Conservation (phyloP, 2,888 invertebrate genomes). For the Lutraria lutraria region DNA sequence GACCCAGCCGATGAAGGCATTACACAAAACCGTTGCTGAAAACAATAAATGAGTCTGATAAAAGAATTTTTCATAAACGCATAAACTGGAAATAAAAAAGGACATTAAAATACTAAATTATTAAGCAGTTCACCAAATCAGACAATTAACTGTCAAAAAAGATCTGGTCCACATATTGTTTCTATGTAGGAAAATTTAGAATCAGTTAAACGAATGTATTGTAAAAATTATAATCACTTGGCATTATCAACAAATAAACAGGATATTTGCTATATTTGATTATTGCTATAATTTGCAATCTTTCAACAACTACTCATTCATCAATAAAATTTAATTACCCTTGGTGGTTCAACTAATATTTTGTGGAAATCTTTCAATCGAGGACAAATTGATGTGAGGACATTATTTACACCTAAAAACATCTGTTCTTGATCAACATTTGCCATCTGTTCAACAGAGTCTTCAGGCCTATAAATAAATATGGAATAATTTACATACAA, state of each 20-base stretch:
- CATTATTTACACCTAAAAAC: slow-evolving; percentile 89
- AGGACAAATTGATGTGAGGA: slow-evolving; percentile 90
- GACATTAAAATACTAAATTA: background rate
- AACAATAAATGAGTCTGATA: slow-evolving; percentile 29
- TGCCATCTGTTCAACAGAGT: slow-evolving; percentile 84
- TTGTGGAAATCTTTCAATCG: slow-evolving; percentile 91
- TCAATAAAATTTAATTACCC: slow-evolving; percentile 87
- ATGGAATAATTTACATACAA: background rate
- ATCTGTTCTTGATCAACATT: slow-evolving; percentile 88
- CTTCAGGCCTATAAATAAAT: slow-evolving; percentile 82
- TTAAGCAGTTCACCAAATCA: background rate
- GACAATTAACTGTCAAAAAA: background rate
- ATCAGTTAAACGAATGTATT: no score
- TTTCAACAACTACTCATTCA: background rate
- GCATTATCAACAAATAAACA: background rate
- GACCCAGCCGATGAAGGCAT: slow-evolving; percentile 91
- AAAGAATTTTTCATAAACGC: background rate
- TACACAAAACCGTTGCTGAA: slow-evolving; percentile 87
- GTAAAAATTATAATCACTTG: background rate
- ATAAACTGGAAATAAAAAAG: background rate
- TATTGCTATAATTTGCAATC: no score
- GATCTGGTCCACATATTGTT: no score
- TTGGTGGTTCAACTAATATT: slow-evolving; percentile 91
- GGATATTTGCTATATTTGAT: no score
- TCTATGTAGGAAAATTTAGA: no score